Base-by-base conservation (phyloP, 2,113 vertebrate species). In the Passerina amoena region DNA sequence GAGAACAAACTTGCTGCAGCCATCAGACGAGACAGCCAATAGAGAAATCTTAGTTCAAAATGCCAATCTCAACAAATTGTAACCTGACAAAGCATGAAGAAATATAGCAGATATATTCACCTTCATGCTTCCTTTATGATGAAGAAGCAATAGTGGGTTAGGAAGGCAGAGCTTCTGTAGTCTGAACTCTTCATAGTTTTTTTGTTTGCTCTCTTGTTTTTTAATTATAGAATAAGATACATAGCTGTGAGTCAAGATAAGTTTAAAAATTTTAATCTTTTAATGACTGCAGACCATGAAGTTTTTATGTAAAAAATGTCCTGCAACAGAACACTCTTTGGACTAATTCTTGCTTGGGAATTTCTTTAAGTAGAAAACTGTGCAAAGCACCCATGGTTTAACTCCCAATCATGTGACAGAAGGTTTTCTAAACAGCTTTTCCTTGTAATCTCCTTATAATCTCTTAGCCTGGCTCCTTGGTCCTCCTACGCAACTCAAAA, bases 371-470 rank as follows among this genome's bases (percentile, higher is more conserved):
- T 27, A 86, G 53, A 72, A 86, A 92, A 76, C 40, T 23, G 12
- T 57, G 38, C 65, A 91, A 92, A 91, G 38, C 24, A 78, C 48
- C 28, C 65, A 44, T 0, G 8, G 66, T 68, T 91, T 86, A 95
- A 95, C 73, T 91, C 66, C 69, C 59, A 81, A 20, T 51, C 69
- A 30, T 24, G 38, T 76, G 79, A 92, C 65, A 33, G 38, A 27
- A 71, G 22, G 47, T 80, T 92, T 95, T 88, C 86, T 91, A 71
- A 96, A 89, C 57, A 92, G 78, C 81, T 94, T 94, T 87, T 61
- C 84, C 38, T 61, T 88, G 51, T 92, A 88, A 87, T 94, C 89
- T 69, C 57, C 54, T 81, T 50, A 71, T 35, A 70, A 77, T 47
- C 40, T 86, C 30, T 60, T 51, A 73, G 44, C 31, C 40, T 3